These are phyloP conservation scores for Busseola fusca DNA, from an alignment of 2,888 invertebrate species.

Conservation along the genomic window DNA sequence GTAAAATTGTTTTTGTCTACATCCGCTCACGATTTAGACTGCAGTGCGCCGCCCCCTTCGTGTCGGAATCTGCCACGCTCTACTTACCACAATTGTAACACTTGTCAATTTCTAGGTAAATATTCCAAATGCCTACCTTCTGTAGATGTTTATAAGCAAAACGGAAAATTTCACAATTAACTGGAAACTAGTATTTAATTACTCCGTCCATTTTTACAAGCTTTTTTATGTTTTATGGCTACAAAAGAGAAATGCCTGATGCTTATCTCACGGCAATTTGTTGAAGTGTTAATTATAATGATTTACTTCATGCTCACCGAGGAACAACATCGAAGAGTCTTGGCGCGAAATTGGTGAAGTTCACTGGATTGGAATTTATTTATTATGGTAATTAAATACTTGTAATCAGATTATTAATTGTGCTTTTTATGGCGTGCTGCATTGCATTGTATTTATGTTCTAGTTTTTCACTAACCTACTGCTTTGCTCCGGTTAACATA, in stretches of 20 bases:
- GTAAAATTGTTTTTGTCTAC: slow-evolving; percentile 36
- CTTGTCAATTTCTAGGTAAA: slow-evolving; percentile 87
- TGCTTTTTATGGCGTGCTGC: slow-evolving; percentile 10
- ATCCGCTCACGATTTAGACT: slow-evolving; percentile 58
- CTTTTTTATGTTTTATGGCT: slow-evolving; percentile 35
- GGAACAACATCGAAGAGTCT: slow-evolving; percentile 16
- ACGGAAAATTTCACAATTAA: slow-evolving; percentile 38
- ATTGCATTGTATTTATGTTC: background rate
- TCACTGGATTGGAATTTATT: slow-evolving; percentile 13
- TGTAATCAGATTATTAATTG: background rate
- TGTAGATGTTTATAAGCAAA: slow-evolving; percentile 38
- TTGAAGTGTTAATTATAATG: slow-evolving; percentile 37
- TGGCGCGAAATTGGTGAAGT: slow-evolving; percentile 14
- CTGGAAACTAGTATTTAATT: slow-evolving; percentile 41
- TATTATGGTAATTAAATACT: slow-evolving; percentile 19
- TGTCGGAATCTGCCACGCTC: slow-evolving; percentile 85
- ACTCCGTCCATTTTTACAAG: slow-evolving; percentile 18
- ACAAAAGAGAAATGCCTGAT: slow-evolving; percentile 45
- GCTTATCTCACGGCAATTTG: slow-evolving; percentile 41
- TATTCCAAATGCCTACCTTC: slow-evolving; percentile 74
- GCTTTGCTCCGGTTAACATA: background rate
- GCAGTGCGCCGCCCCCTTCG: slow-evolving; percentile 69
- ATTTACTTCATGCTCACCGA: slow-evolving; percentile 40
- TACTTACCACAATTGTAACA: slow-evolving; percentile 78
- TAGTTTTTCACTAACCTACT: background rate